Evolutionary conservation across 2,797 vertebrate genomes (phyloP).

Genomic region (Sebastolobus alascanus): DNA sequence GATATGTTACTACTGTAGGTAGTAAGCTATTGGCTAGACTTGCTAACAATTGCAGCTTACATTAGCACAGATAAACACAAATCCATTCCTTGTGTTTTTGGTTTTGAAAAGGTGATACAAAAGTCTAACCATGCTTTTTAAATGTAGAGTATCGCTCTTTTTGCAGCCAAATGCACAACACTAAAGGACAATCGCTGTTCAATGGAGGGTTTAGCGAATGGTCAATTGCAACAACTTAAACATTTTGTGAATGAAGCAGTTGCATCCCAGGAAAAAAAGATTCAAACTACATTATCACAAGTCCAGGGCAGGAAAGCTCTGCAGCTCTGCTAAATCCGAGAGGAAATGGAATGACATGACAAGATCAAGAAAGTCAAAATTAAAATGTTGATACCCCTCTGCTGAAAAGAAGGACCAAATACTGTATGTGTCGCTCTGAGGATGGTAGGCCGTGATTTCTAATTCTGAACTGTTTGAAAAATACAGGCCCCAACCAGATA

Average conservation of each 20-base stretch:
- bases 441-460: not conserved
- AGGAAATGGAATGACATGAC: not conserved
- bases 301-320: not conserved
- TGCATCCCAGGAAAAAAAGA: not conserved
- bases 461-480: constrained; percentile 44
- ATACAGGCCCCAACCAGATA: constrained; percentile 7
- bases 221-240: not conserved
- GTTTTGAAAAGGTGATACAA: not conserved
- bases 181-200: not conserved
- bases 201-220: not conserved
- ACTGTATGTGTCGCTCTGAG: not conserved
- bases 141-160: not conserved
- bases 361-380: not conserved
- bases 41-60: not conserved
- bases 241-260: not conserved
- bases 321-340: not conserved
- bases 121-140: not conserved
- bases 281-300: not conserved
- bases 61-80: not conserved
- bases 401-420: not conserved
- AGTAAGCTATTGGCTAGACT: not conserved
- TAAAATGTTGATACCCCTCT: not conserved
- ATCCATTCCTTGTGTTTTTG: not conserved
- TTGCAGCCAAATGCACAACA: not conserved
- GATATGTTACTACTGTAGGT: not conserved